Evolutionary conservation across 2,888 invertebrate genomes (phyloP).

Genomic region (Lepas anatifera): DNA sequence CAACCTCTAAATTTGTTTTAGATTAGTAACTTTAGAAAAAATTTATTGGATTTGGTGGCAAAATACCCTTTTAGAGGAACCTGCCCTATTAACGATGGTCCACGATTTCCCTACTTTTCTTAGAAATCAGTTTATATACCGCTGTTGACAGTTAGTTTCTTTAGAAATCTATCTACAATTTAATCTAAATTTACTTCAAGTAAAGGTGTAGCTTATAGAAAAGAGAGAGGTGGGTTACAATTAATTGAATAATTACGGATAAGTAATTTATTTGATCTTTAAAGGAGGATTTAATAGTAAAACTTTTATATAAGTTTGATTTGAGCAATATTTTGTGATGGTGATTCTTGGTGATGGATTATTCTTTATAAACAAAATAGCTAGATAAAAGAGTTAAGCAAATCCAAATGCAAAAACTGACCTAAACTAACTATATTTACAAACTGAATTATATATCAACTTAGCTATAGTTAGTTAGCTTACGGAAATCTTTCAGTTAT

Average conservation of each 20-base stretch:
- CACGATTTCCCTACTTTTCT: constrained; percentile 45
- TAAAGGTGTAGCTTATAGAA: constrained; percentile 57
- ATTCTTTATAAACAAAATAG: no score
- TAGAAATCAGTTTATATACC: constrained; percentile 36
- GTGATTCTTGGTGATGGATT: no score
- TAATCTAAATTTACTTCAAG: constrained; percentile 45
- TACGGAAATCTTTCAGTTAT: no score
- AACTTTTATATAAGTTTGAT: constrained; percentile 41
- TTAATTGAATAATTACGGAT: constrained; percentile 40
- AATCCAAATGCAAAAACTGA: no score
- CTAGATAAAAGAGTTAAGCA: no score
- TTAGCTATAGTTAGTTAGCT: no score
- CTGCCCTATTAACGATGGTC: constrained; percentile 54
- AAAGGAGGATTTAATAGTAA: constrained; percentile 24
- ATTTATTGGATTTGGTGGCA: constrained; percentile 57
- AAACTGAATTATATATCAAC: no score
- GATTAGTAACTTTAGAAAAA: constrained; percentile 45
- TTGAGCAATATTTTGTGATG: constrained; percentile 52
- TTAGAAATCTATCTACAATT: constrained; percentile 35
- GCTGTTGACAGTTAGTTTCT: constrained; percentile 36
- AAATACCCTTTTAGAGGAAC: constrained; percentile 56
- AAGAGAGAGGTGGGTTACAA: constrained; percentile 54
- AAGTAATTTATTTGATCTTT: constrained; percentile 47
- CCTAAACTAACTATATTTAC: no score
- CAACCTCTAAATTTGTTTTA: constrained; percentile 17